These are phyloP conservation scores for Drosophila aldrichi DNA, from an alignment of 2,888 invertebrate species.

Conservation along the genomic window DNA sequence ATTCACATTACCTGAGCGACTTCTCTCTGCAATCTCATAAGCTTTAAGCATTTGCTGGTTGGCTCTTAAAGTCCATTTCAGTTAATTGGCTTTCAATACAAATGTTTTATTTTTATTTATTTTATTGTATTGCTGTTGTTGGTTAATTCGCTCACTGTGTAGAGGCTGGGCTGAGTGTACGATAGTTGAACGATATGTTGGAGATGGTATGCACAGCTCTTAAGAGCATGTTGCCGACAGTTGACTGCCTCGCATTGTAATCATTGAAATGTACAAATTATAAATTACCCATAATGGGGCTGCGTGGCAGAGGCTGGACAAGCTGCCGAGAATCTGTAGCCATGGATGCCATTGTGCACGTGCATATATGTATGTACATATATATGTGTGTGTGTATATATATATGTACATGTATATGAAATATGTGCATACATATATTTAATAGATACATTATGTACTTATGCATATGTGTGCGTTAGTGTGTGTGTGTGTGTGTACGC, in stretches of 20 bases:
- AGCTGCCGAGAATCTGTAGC: slow-evolving; percentile 20
- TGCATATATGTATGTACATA: neutral
- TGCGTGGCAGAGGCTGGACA: slow-evolving; percentile 37
- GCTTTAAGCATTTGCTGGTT: neutral
- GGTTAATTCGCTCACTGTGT: neutral
- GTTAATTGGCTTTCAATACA: neutral
- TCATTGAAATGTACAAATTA: slow-evolving; percentile 78
- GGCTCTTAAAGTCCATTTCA: neutral
- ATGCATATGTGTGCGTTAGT: slow-evolving; percentile 4
- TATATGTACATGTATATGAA: neutral
- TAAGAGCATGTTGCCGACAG: slow-evolving; percentile 44
- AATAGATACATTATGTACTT: slow-evolving; percentile 8
- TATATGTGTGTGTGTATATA: neutral
- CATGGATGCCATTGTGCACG: slow-evolving; percentile 6
- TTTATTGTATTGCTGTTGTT: neutral
- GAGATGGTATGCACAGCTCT: slow-evolving; percentile 19
- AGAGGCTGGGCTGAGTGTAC: neutral
- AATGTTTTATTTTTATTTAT: neutral
- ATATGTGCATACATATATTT: slow-evolving; percentile 6
- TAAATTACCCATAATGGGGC: slow-evolving; percentile 75
- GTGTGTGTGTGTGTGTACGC: slow-evolving; percentile 7
- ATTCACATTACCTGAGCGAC: no score
- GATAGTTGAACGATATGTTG: neutral
- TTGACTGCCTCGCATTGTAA: slow-evolving; percentile 53
- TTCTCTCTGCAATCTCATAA: neutral